These are phyloP conservation scores for Tor tambroides DNA, from an alignment of 2,113 vertebrate species.

Conservation along the genomic window DNA sequence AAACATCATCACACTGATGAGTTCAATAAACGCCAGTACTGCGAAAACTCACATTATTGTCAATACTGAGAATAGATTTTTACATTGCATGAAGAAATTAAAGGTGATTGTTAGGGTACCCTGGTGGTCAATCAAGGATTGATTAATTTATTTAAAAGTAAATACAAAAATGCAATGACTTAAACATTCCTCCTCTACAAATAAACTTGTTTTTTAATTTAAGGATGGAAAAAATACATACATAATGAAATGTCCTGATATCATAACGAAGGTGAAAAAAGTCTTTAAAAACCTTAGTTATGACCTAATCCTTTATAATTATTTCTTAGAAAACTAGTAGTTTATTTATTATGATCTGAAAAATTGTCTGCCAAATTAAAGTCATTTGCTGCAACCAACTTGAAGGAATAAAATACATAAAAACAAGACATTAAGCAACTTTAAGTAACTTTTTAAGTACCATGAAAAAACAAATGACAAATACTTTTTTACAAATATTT, in stretches of 20 bases:
- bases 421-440: not conserved
- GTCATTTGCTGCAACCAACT: not conserved
- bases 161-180: not conserved
- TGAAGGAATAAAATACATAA: not conserved
- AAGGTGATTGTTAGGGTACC: not conserved
- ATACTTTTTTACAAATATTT: too few species aligned
- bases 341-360: not conserved
- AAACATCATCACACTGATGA: conserved; percentile 37
- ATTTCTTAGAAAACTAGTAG: not conserved
- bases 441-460: not conserved
- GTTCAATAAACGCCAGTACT: not conserved
- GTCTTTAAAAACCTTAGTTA: not conserved
- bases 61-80: not conserved
- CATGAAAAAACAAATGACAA: too few species aligned
- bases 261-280: too few species aligned
- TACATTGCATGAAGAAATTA: not conserved
- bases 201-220: not conserved
- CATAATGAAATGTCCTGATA: not conserved
- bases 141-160: not conserved
- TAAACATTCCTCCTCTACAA: not conserved
- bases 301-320: not conserved
- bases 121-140: not conserved
- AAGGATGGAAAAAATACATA: not conserved
- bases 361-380: not conserved
- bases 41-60: conserved; percentile 3